Conservation (phyloP, 2,113 vertebrate genomes). For the Mormyrus iriodes region DNA sequence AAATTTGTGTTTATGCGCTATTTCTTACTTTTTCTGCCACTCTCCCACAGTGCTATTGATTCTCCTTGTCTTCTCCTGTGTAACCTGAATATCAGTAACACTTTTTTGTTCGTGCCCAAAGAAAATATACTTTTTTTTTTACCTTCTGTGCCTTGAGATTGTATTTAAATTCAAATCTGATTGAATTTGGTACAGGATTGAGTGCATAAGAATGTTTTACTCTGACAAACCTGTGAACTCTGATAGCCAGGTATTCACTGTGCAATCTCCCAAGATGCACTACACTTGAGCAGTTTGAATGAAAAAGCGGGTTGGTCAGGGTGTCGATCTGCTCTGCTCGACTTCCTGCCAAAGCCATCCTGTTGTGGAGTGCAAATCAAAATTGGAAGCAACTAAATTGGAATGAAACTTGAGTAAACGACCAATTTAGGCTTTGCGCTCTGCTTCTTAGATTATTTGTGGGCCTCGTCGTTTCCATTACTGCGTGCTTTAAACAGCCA, state of each 20-base stretch:
- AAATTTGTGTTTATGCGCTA: not conserved
- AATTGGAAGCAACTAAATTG: not conserved
- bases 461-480: not conserved
- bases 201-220: not conserved
- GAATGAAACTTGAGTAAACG: not conserved
- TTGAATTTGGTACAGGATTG: not conserved
- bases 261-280: constrained; percentile 2
- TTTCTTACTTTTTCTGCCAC: not conserved
- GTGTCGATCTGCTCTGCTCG: not conserved
- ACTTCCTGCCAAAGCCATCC: not conserved
- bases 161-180: not conserved
- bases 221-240: not conserved
- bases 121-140: not conserved
- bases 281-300: not conserved
- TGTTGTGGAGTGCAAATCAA: not conserved
- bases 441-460: not conserved
- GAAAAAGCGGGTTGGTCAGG: not conserved
- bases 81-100: not conserved
- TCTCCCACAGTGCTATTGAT: not conserved
- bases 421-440: not conserved
- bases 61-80: not conserved
- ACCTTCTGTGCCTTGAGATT: not conserved
- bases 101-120: not conserved
- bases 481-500: not conserved
- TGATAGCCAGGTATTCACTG: not conserved